phyloP scores from a whole-genome alignment of 1,140 invertebrate genomes.

The Wasmannia auropunctata region DNA sequence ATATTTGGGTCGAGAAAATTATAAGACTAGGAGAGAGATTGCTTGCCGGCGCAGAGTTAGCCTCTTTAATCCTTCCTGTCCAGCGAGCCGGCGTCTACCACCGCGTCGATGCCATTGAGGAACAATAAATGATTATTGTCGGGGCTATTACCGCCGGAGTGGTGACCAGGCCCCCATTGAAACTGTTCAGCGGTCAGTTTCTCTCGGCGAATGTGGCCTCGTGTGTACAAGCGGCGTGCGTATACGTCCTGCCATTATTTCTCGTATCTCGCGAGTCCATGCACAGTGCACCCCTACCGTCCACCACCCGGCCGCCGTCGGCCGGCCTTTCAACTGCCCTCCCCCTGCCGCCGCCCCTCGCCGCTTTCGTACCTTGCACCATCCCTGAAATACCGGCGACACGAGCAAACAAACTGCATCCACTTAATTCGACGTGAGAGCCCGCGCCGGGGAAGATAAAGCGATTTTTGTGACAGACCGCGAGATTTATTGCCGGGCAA shows the following conservation, averaged over 20 bases:
- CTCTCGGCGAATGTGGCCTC: slow-evolving; percentile 71
- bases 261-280: slow-evolving; percentile 79
- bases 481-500: slow-evolving; percentile 29
- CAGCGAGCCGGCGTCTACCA: slow-evolving; percentile 37
- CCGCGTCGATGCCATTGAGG: slow-evolving; percentile 72
- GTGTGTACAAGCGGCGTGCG: slow-evolving; percentile 70
- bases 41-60: slow-evolving; percentile 43
- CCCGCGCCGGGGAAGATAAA: slow-evolving; percentile 67
- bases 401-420: slow-evolving; percentile 68
- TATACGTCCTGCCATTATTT: slow-evolving; percentile 77
- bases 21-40: not conserved
- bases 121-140: slow-evolving; percentile 79
- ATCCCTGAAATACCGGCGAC: slow-evolving; percentile 66
- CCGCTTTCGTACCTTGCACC: slow-evolving; percentile 1
- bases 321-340: not conserved
- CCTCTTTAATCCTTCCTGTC: slow-evolving; percentile 39
- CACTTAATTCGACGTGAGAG: slow-evolving; percentile 66
- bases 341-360: too few species aligned
- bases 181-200: slow-evolving; percentile 74
- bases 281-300: slow-evolving; percentile 64
- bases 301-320: not conserved
- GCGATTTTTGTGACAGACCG: slow-evolving; percentile 61
- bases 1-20: not conserved
- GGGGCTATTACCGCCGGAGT: slow-evolving; percentile 74
- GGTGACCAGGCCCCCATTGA: slow-evolving; percentile 67